Base-by-base conservation (phyloP, 2,888 invertebrate genomes). In the Leptarthrus brevirostris region DNA sequence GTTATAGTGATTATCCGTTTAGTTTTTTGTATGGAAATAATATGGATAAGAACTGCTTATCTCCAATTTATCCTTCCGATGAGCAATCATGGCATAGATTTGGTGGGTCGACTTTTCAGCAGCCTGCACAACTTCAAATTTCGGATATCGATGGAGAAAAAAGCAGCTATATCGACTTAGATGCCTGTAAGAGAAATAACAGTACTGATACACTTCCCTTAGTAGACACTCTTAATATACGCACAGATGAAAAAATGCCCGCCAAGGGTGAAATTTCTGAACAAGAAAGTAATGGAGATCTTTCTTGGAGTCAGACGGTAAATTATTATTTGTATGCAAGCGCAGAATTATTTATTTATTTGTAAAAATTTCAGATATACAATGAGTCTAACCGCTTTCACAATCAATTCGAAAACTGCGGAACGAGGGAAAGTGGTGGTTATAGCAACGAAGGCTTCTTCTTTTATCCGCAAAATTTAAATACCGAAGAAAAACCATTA, bases 201-300 rank as follows among this genome's bases (percentile, higher is more conserved):
- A 75, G 72, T 61, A 66, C 70, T 64, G 76, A 75, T n/a, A 74
- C 40, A 34, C 36, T 40, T 44, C 69, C 74, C 54, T 83, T 83
- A 5, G 83, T 85, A 2, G 86, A 86, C 74, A 88, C 88, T 78
- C 85, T 93, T 56, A 92, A 93, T 81, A 94, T 95, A 80, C 89
- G 93, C 79, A 91, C 94, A 0, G 94, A 95, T 81, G 95, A 95
- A 83, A 90, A 91, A 77, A 94, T 95, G 93, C 94, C 95, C 40
- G 91, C 94, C 0, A 89, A 93, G 76, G 94, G 94, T 0, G 95
- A 95, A 84, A 88, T 95, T 49, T 94, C 93, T 12, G 94, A 93
- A 14, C 94, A 94, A 82, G 95, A 94, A 82, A 93, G 93, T 84
- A 91, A 93, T 81, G 93, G 93, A 10, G 93, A 93, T 79, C 84